Conservation (phyloP, 2,113 vertebrate genomes). For the Hippocampus zosterae region DNA sequence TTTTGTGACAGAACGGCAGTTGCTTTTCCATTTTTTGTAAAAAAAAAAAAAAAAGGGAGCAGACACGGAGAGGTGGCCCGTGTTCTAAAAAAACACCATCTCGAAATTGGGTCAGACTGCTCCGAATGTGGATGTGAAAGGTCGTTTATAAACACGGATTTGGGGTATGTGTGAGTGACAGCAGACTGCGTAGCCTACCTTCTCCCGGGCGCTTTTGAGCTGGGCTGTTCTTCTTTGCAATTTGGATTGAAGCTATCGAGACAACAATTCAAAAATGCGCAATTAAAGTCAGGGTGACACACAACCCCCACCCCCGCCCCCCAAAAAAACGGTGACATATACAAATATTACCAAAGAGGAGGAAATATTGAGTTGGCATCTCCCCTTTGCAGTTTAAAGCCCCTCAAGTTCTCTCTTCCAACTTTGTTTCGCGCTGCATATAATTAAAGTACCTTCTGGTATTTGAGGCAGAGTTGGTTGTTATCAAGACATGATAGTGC, state of each 20-base stretch:
- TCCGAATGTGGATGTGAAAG: conserved; percentile 52
- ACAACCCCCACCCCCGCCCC: too few species aligned
- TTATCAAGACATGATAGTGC: conserved; percentile 50
- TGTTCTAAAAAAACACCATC: conserved; percentile 52
- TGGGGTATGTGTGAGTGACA: conserved; percentile 12
- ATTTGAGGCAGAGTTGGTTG: conserved; percentile 61
- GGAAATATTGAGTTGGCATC: background rate
- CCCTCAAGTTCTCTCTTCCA: background rate
- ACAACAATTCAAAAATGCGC: background rate
- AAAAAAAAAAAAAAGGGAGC: too few species aligned
- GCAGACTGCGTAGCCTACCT: conserved; percentile 67
- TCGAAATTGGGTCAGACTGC: conserved; percentile 52
- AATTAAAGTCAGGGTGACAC: background rate
- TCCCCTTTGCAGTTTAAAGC: background rate
- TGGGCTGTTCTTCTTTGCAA: conserved; percentile 71
- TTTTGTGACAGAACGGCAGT: conserved; percentile 19
- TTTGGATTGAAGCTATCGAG: conserved; percentile 77
- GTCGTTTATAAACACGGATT: conserved; percentile 29
- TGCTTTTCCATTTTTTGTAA: conserved; percentile 45
- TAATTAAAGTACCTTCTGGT: conserved; percentile 56
- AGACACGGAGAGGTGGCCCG: conserved; percentile 28
- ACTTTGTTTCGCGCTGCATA: background rate
- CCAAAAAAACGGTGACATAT: background rate
- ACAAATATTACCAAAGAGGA: background rate
- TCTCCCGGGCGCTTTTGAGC: conserved; percentile 74